Percentiles rank a stretch among this genome's conserved stretches.
phyloP scores from a whole-genome alignment of 2,888 invertebrate species.

The Epinotia bilunana region DNA sequence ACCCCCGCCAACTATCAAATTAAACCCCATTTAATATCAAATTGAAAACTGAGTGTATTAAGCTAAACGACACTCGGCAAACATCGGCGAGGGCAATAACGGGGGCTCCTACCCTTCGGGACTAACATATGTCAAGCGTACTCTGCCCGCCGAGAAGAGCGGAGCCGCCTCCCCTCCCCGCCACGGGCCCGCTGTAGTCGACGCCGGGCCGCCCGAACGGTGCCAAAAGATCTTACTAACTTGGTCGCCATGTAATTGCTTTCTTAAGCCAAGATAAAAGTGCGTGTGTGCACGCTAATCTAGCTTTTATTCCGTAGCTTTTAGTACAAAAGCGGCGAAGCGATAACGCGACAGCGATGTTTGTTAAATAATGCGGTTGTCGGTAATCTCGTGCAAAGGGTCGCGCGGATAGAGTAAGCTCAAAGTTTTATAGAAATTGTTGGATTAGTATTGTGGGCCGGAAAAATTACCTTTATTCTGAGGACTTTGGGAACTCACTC shows the following conservation, averaged over 20 bases:
- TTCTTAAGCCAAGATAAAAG: conserved; percentile 44
- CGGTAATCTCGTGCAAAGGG: conserved; percentile 41
- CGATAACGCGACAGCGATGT: background rate
- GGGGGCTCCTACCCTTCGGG: conserved; percentile 31
- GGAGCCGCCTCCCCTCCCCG: conserved; percentile 3
- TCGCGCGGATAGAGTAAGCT: conserved; percentile 34
- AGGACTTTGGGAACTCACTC: conserved; percentile 25
- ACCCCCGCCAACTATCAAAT: conserved; percentile 44
- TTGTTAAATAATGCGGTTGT: conserved; percentile 38
- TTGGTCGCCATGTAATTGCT: conserved; percentile 40
- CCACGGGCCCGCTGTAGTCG: no score
- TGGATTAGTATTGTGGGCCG: conserved; percentile 43
- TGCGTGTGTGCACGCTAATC: conserved; percentile 38
- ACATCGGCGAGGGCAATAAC: conserved; percentile 41
- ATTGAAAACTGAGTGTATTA: conserved; percentile 45
- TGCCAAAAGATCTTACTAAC: conserved; percentile 10
- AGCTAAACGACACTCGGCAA: conserved; percentile 44
- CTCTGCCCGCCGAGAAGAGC: background rate
- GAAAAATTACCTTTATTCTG: conserved; percentile 42
- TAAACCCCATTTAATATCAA: conserved; percentile 45
- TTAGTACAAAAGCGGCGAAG: background rate
- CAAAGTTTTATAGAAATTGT: conserved; percentile 40
- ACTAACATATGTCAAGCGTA: conserved; percentile 43
- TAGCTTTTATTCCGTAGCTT: conserved; percentile 31
- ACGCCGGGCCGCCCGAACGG: background rate